phyloP scores from a whole-genome alignment of 2,888 invertebrate species.

The Eustalomyia histrio region DNA sequence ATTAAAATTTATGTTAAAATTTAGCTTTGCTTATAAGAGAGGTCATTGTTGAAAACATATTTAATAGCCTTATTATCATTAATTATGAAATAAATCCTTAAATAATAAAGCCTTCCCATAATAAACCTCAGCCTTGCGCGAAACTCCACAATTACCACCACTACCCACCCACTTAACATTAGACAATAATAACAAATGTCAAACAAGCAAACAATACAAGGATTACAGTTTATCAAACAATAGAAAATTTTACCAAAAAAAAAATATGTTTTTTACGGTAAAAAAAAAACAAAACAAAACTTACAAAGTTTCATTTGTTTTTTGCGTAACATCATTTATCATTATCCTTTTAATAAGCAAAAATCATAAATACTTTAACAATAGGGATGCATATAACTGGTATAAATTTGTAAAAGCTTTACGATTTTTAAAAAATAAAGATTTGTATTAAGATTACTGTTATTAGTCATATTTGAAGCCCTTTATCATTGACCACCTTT shows the following conservation, averaged over 20 bases:
- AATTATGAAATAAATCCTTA: slow-evolving; percentile 63
- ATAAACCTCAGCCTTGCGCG: slow-evolving; percentile 13
- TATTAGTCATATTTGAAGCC: too few relatives aligned
- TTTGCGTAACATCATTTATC: slow-evolving; percentile 48
- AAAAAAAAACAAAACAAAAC: too few relatives aligned
- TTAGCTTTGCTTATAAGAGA: slow-evolving; percentile 34
- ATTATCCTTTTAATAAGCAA: slow-evolving; percentile 62
- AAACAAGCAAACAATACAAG: slow-evolving; percentile 60
- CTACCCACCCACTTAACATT: slow-evolving; percentile 34
- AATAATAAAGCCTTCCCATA: slow-evolving; percentile 40
- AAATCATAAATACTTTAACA: not conserved
- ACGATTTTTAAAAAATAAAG: too few relatives aligned
- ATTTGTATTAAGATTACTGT: too few relatives aligned
- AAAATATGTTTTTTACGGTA: slow-evolving; percentile 56
- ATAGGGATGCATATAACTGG: not conserved
- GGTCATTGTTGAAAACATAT: slow-evolving; percentile 39
- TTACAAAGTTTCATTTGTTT: slow-evolving; percentile 10
- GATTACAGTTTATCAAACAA: slow-evolving; percentile 65
- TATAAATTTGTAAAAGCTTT: too few relatives aligned
- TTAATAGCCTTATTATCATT: slow-evolving; percentile 62
- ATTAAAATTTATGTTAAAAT: slow-evolving; percentile 60
- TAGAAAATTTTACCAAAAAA: slow-evolving; percentile 52
- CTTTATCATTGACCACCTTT: too few relatives aligned
- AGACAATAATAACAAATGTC: slow-evolving; percentile 57
- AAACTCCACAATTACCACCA: slow-evolving; percentile 24